These are phyloP conservation scores for Halesus radiatus DNA, from an alignment of 1,140 invertebrate species.

Conservation along the genomic window DNA sequence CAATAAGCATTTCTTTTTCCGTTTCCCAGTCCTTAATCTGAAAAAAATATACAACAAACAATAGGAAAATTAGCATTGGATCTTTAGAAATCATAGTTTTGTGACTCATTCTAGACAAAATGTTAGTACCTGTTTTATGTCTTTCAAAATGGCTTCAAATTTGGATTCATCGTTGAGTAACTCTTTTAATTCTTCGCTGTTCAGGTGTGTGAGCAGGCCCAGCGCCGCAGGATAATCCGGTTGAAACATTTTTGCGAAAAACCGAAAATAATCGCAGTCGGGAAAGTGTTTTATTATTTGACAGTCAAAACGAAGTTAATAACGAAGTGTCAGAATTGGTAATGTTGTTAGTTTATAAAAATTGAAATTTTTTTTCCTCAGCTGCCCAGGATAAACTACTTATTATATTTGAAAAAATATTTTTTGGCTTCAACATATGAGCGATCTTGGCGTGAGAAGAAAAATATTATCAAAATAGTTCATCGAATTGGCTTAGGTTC, in stretches of 20 bases:
- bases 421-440: too few species aligned
- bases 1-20: conserved; percentile 88
- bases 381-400: too few species aligned
- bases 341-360: too few species aligned
- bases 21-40: conserved; percentile 84
- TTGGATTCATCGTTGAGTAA: conserved; percentile 88
- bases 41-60: conserved; percentile 52
- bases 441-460: too few species aligned
- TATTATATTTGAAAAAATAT: too few species aligned
- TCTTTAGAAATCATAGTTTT: not conserved
- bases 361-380: too few species aligned
- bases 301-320: conserved; percentile 11
- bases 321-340: conserved; percentile 1
- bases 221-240: conserved; percentile 66
- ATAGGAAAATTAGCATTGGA: not conserved
- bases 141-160: conserved; percentile 84
- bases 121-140: conserved; percentile 79
- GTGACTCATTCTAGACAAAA: conserved; percentile 52
- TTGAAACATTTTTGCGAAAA: conserved; percentile 64
- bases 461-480: too few species aligned
- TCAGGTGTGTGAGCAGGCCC: conserved; percentile 67
- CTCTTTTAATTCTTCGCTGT: conserved; percentile 83
- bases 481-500: too few species aligned
- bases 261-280: conserved; percentile 32
- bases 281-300: not conserved